Conservation (phyloP, 2,888 invertebrate species). For the Melieria crassipennis region DNA sequence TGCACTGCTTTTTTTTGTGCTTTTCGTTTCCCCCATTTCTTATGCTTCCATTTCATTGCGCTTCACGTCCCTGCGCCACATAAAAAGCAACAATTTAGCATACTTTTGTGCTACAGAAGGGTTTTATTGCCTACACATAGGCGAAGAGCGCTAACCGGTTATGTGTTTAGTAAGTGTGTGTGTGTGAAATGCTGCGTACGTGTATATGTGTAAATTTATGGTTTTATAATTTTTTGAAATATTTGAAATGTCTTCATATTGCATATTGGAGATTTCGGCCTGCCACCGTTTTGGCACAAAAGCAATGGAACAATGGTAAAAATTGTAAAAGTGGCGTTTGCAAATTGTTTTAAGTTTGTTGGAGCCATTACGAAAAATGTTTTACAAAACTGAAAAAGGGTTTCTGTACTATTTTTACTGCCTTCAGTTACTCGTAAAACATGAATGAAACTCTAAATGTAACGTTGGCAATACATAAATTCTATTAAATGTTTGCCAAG, state of each 20-base stretch:
- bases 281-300: too few relatives aligned
- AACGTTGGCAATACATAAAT: too few relatives aligned
- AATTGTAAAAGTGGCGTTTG: too few relatives aligned
- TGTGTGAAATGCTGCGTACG: slow-evolving; percentile 3
- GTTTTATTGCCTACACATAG: slow-evolving; percentile 30
- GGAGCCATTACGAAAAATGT: too few relatives aligned
- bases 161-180: not conserved
- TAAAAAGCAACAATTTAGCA: slow-evolving; percentile 2
- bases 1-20: not conserved
- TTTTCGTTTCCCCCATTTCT: not conserved
- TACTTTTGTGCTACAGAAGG: slow-evolving; percentile 22
- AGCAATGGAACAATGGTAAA: too few relatives aligned
- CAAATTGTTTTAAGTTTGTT: too few relatives aligned
- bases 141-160: not conserved
- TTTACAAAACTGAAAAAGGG: too few relatives aligned
- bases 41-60: not conserved
- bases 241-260: slow-evolving; percentile 17
- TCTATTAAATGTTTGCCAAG: too few relatives aligned
- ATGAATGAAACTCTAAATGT: too few relatives aligned
- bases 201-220: slow-evolving; percentile 16
- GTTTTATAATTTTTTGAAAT: slow-evolving; percentile 27
- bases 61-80: not conserved
- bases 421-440: too few relatives aligned
- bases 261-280: slow-evolving; percentile 19
- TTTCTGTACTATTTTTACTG: too few relatives aligned